Conservation (phyloP, 1,140 invertebrate genomes). For the Trissolcus basalis region DNA sequence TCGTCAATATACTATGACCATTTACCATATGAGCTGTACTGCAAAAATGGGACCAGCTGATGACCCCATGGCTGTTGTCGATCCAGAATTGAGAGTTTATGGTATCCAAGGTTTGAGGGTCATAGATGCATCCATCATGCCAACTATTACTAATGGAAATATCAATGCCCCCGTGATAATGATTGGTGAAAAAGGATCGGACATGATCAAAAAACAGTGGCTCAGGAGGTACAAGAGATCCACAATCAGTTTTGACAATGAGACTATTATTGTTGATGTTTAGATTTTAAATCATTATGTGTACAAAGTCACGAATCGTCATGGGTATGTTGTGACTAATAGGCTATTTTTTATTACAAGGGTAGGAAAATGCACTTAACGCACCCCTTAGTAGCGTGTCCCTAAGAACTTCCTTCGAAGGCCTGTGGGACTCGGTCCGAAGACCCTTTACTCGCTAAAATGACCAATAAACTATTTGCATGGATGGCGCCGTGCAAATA, state of each 20-base stretch:
- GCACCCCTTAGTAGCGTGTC: too few species aligned
- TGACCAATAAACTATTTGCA: too few species aligned
- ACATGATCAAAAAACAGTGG: conserved; percentile 83
- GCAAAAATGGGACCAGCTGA: conserved; percentile 88
- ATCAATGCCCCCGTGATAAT: conserved; percentile 92
- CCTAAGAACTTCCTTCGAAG: too few species aligned
- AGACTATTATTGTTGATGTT: conserved; percentile 3
- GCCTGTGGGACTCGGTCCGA: too few species aligned
- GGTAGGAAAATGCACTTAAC: too few species aligned
- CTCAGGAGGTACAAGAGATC: conserved; percentile 30
- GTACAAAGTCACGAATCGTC: too few species aligned
- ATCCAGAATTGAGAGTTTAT: conserved; percentile 85
- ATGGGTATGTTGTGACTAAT: too few species aligned
- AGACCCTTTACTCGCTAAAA: too few species aligned
- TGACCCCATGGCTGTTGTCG: conserved; percentile 89
- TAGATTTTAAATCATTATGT: background rate
- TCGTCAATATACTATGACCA: conserved; percentile 88
- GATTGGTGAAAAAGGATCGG: conserved; percentile 94
- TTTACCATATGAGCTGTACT: conserved; percentile 90
- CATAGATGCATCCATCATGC: conserved; percentile 89
- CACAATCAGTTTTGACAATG: conserved; percentile 5
- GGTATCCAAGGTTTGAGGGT: conserved; percentile 85
- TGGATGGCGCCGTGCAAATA: too few species aligned
- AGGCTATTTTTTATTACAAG: too few species aligned
- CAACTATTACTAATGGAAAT: conserved; percentile 87